phyloP scores from a whole-genome alignment of 2,113 vertebrate species.

The Melospiza melodia region DNA sequence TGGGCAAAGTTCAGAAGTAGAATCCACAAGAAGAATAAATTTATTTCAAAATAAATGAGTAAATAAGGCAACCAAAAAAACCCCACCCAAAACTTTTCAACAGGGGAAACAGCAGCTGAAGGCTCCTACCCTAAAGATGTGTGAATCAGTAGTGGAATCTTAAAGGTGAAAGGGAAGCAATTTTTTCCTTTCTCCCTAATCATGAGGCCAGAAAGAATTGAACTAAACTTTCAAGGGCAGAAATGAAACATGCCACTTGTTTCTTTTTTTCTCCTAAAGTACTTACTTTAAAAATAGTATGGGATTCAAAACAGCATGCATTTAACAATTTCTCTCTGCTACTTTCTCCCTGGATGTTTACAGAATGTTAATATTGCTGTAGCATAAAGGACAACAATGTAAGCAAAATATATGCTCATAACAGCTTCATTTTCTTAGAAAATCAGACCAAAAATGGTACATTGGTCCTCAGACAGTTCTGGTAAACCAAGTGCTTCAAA shows the following conservation, averaged over 20 bases:
- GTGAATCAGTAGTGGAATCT: neutral
- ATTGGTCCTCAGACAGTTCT: neutral
- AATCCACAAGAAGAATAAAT: neutral
- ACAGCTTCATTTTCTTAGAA: neutral
- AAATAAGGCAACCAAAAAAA: neutral
- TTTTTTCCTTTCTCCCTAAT: neutral
- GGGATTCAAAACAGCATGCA: neutral
- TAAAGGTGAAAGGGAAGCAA: neutral
- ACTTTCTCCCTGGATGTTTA: neutral
- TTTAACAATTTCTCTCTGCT: neutral
- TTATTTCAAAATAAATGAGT: neutral
- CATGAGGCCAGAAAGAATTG: neutral
- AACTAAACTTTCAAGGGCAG: neutral
- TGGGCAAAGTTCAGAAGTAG: neutral
- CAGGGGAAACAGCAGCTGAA: neutral
- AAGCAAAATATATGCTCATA: neutral
- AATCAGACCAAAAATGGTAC: neutral
- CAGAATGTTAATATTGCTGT: neutral
- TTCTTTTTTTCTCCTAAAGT: neutral
- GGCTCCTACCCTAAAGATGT: neutral
- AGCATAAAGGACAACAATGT: neutral
- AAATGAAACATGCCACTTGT: neutral
- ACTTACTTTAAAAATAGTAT: neutral
- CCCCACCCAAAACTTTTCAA: neutral
- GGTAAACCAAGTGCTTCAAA: neutral